Percentiles rank a stretch among this genome's conserved stretches.
Conservation (phyloP, 2,888 invertebrate species). For the Alviniconcha strummeri region DNA sequence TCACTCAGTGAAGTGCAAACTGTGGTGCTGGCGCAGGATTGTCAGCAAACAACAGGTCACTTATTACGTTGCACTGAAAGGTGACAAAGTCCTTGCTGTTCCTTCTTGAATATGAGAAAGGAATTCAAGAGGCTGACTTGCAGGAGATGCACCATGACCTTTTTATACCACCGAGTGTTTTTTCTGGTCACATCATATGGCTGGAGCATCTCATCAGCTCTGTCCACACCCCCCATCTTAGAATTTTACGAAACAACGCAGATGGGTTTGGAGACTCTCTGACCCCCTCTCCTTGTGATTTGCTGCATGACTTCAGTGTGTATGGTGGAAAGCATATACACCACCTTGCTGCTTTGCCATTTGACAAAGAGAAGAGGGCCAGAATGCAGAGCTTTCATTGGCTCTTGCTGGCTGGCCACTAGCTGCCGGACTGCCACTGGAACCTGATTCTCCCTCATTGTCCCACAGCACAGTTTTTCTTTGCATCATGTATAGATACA, state of each 20-base stretch:
- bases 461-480: conserved; percentile 26
- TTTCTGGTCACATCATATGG: conserved; percentile 12
- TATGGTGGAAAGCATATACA: not conserved
- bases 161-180: conserved; percentile 23
- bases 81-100: not conserved
- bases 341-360: not conserved
- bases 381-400: not conserved
- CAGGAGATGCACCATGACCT: not conserved
- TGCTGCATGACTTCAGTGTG: not conserved
- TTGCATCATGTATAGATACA: not conserved
- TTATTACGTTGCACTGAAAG: not conserved
- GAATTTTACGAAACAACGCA: not conserved
- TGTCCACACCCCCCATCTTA: not conserved
- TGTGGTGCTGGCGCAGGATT: too few species aligned
- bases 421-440: not conserved
- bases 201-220: not conserved
- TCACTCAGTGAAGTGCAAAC: too few species aligned
- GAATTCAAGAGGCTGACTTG: not conserved
- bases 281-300: not conserved
- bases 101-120: not conserved
- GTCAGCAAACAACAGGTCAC: not conserved
- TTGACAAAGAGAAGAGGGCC: not conserved
- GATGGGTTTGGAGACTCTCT: not conserved
- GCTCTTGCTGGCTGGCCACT: not conserved
- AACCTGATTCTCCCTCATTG: not conserved